phyloP scores from a whole-genome alignment of 2,113 vertebrate genomes.

The Clarias macrocephalus region DNA sequence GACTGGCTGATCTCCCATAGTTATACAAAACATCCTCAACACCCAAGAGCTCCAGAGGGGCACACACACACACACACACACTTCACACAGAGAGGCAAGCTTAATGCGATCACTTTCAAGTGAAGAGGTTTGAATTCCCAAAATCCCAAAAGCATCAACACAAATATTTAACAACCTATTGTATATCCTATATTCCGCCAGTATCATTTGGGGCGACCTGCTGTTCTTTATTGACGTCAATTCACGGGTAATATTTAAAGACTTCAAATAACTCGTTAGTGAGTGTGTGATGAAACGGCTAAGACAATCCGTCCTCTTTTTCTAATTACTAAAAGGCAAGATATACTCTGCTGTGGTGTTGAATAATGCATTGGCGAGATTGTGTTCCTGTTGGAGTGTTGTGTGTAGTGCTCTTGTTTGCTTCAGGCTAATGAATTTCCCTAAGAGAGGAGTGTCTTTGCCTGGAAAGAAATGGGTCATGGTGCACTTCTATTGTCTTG shows the following conservation, averaged over 20 bases:
- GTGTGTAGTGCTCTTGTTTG: slow-evolving; percentile 29
- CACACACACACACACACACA: slow-evolving; percentile 17
- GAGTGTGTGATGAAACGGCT: not conserved
- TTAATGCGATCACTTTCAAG: slow-evolving; percentile 45
- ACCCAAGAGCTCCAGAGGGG: slow-evolving; percentile 23
- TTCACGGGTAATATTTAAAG: slow-evolving; percentile 21
- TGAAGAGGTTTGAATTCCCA: slow-evolving; percentile 14
- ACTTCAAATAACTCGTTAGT: slow-evolving; percentile 1
- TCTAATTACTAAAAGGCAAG: not conserved
- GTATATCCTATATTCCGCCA: too few relatives aligned
- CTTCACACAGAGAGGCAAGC: not conserved
- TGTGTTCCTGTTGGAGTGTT: slow-evolving; percentile 29
- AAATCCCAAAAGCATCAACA: not conserved
- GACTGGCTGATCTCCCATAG: slow-evolving; percentile 41
- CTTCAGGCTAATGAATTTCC: slow-evolving; percentile 49
- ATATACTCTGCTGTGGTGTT: slow-evolving; percentile 46
- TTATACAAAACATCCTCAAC: slow-evolving; percentile 49
- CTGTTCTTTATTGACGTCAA: slow-evolving; percentile 24
- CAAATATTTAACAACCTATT: not conserved
- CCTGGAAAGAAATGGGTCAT: slow-evolving; percentile 54
- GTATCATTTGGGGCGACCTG: not conserved
- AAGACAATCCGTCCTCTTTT: not conserved
- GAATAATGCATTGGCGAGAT: slow-evolving; percentile 56
- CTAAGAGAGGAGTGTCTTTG: slow-evolving; percentile 46
- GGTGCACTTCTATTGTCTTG: slow-evolving; percentile 41